phyloP scores from a whole-genome alignment of 2,888 invertebrate genomes.

The Eilema griseolum region DNA sequence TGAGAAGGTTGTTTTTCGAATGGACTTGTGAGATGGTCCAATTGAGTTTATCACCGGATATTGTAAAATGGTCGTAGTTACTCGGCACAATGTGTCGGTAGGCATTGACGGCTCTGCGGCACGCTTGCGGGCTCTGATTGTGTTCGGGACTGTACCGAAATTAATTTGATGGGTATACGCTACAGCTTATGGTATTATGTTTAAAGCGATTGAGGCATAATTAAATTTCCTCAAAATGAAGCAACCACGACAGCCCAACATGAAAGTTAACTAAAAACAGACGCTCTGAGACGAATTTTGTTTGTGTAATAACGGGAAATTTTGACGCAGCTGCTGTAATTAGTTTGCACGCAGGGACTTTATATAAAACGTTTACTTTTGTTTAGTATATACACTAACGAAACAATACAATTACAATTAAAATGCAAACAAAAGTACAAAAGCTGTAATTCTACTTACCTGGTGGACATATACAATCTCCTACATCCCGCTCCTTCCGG shows the following conservation, averaged over 20 bases:
- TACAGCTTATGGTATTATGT: constrained; percentile 49
- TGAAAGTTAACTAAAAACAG: constrained; percentile 28
- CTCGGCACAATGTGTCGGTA: constrained; percentile 71
- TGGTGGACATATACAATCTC: constrained; percentile 81
- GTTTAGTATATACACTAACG: background rate
- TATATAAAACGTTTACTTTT: constrained; percentile 6
- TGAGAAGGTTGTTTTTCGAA: constrained; percentile 63
- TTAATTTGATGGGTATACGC: constrained; percentile 51
- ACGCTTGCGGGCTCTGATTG: constrained; percentile 59
- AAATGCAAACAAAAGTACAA: background rate
- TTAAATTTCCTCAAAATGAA: constrained; percentile 43
- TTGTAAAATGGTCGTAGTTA: constrained; percentile 83
- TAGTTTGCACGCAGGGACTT: constrained; percentile 1
- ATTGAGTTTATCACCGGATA: constrained; percentile 85
- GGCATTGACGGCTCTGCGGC: constrained; percentile 70
- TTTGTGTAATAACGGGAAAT: constrained; percentile 14
- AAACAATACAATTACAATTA: background rate
- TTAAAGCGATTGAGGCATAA: constrained; percentile 37
- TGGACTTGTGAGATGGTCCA: constrained; percentile 62
- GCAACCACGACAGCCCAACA: constrained; percentile 26
- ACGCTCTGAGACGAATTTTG: constrained; percentile 20
- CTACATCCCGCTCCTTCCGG: constrained; percentile 72
- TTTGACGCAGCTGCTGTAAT: constrained; percentile 17
- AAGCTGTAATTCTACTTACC: constrained; percentile 60
- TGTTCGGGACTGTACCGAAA: constrained; percentile 58